Base-by-base conservation (phyloP, 2,888 invertebrate genomes). In the Dorcus parallelipipedus region DNA sequence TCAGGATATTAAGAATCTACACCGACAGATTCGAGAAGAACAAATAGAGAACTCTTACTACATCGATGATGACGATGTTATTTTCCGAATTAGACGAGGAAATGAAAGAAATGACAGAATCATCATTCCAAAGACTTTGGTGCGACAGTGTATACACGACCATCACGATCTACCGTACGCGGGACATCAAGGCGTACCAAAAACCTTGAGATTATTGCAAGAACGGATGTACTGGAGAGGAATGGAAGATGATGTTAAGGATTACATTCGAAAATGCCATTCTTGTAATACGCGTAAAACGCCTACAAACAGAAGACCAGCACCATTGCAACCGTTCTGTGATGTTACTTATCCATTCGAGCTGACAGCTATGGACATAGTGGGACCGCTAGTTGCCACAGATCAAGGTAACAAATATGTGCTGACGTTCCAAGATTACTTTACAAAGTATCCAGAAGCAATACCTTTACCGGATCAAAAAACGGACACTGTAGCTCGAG, bases 171-270 rank as follows among this genome's bases (percentile, higher is more conserved):
- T 63, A 26, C 61, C 63, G 2, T 54, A 65, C 7, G 61, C 63
- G n/a, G 67, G 70, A 9, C 73, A 74, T 60, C 65, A 59, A 39
- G 70, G 71, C n/a, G 54, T 66, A n/a, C 61, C 69, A 9, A 67
- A 68, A 1, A 14, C 14, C 1, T 14, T 14, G 1, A 14, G 14
- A 14, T 1, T 14, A 14, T 1, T 14, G 14, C 49, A 60, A 42
- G 39, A 56, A 41, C 45, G 59, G 20, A 71, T 64, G 58, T 69
- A 63, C 47, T 71, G 71, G 72, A 63, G 59, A 9, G 57, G 49
- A 1, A 62, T 72, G 58, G 57, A 45, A 9, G 54, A 49, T 23
- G 67, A 70, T 51, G 57, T 72, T 0, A 62, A 62, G 38, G 53
- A 64, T 6, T 72, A 61, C 48, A 58, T 67, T 2, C 52, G 47